Evolutionary conservation across 35 echinoderm and acorn worm genomes (phyloP), one percentile per base, ranked within the genome.

Genomic region (Lytechinus variegatus): DNA sequence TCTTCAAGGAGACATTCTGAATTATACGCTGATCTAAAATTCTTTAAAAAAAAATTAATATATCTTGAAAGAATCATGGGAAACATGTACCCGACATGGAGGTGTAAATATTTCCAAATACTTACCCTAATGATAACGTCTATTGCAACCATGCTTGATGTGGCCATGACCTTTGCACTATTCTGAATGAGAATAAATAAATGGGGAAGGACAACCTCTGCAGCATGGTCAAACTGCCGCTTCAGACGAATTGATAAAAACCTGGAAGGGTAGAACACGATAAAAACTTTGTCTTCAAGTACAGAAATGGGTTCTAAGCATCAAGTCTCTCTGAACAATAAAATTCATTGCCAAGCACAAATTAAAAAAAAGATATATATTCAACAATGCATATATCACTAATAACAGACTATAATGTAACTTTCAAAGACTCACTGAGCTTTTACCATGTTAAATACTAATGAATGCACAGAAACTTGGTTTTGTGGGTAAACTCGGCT

Each of bases 101-200:
- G 33, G 0, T 44, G 33, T 44, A 44, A 44, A 44, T 71, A 71
- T 24, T 58, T 58, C 19, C 87, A 28, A 44, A 14, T 94, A 94
- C 98, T 92, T 92, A 99, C 98, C 97, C 91, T 95, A 44, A 99
- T 87, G 87, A 99, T 98, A 86, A 99, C 54, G 92, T 95, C 95
- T 33, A 99, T 94, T 95, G 97, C 98, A 53, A 99, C 96, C 52
- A 91, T 94, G n/a, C 98, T 96, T 29, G 97, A 98, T n/a, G 96
- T 96, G 7, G 98, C 95, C 98, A 99, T 99, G 11, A 99, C 57
- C 91, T 99, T 99, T 56, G 96, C 98, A 97, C 97, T 99, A 55
- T 99, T 99, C 88, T 96, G 98, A 54, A 99, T 94, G 52, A 98
- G 95, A 52, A 27, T 89, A 92, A 98, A 99, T 89, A 99, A 95